Percentiles rank a stretch among this genome's conserved stretches.
Evolutionary conservation across 1,140 invertebrate genomes (phyloP).

Genomic region (Nilaparvata lugens): DNA sequence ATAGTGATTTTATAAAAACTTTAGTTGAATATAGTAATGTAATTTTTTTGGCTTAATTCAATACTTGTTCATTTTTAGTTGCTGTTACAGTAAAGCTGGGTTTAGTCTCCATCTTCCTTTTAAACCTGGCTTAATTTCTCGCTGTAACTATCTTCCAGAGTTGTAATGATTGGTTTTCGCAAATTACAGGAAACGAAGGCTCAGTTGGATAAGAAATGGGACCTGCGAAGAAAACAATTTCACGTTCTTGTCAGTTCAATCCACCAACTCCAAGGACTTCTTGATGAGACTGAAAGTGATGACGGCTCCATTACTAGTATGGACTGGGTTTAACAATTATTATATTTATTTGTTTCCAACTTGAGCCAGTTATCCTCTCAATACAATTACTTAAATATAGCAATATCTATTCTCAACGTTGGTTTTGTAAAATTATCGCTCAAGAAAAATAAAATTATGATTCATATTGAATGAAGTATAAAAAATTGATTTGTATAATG

Average conservation of each 20-base stretch:
- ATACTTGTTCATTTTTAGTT: not conserved
- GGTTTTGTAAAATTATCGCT: too few relatives aligned
- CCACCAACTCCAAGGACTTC: constrained; percentile 61
- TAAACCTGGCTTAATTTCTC: not conserved
- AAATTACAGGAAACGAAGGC: constrained; percentile 54
- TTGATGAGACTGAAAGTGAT: constrained; percentile 52
- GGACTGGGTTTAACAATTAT: too few relatives aligned
- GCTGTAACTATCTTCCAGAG: not conserved
- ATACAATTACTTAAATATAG: too few relatives aligned
- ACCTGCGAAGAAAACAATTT: constrained; percentile 77
- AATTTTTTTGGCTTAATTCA: not conserved
- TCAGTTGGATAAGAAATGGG: constrained; percentile 64
- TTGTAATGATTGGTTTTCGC: not conserved
- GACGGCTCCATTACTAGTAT: constrained; percentile 22
- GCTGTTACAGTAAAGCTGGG: not conserved
- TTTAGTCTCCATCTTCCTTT: not conserved
- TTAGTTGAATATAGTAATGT: too few relatives aligned
- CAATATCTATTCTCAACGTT: too few relatives aligned
- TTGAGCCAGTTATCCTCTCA: too few relatives aligned
- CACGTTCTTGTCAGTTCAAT: constrained; percentile 75
- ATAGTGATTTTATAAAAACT: too few relatives aligned
- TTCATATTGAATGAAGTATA: too few relatives aligned
- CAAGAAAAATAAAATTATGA: too few relatives aligned
- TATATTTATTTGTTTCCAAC: too few relatives aligned
- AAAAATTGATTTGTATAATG: too few relatives aligned